Base-by-base conservation (phyloP, 2,113 vertebrate genomes). In the Carlito syrichta region DNA sequence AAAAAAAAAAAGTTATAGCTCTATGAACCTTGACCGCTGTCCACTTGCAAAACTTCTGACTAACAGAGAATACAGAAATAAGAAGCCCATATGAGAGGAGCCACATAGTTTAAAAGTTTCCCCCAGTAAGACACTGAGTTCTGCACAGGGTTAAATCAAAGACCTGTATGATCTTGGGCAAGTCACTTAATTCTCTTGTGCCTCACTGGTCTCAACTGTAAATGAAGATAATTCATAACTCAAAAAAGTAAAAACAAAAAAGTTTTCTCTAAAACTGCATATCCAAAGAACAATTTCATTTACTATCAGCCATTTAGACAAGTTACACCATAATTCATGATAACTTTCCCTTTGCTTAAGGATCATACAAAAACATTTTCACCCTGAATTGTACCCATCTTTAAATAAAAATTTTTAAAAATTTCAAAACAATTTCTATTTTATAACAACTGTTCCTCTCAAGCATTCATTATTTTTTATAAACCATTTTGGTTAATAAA, bases 261-360 rank as follows among this genome's bases (percentile, higher is more conserved):
- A 45, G 50, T 74, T 83, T 95, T 95, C 84, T 56, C 22, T 32
- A 83, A 89, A 50, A 77, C 52, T 66, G 25, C n/a, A 68, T 92
- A 93, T 60, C 22, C 50, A 89, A 40, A 84, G 60, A 68, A 50
- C 35, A 89, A 87, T 77, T 88, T 77, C 56, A 89, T 63, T 82
- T 74, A 77, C 43, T 13, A 20, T 77, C 48, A 60, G 50, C 62
- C 35, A 52, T 35, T 79, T 48, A 66, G 63, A 90, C 40, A 50
- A 58, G 22, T 76, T 32, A 86, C 5, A 79, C 66, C 56, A 79
- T 35, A 66, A 84, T 56, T 14, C 27, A 84, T 60, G 88, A 27
- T 73, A 73, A 85, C 84, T 88, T 97, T 84, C 85, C 62, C 62
- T 94, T 63, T 91, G 63, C 35, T 73, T 95, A 73, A n/a, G 9